Base-by-base conservation (phyloP, 2,797 vertebrate genomes). In the Selene dorsalis region DNA sequence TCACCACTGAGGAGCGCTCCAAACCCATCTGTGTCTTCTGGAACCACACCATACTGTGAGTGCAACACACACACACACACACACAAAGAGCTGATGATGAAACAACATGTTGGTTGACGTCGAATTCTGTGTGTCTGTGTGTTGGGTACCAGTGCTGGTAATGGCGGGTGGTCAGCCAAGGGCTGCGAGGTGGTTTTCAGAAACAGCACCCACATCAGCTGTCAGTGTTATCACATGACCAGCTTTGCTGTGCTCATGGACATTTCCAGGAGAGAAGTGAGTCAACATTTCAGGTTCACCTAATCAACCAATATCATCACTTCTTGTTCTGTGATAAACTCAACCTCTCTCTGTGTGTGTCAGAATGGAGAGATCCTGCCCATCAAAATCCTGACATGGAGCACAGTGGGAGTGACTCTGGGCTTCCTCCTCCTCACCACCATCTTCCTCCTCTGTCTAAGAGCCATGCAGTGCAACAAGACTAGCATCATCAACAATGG, bases 1-100 rank as follows among this genome's bases (percentile, higher is more conserved):
- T 97, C 71, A 87, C 96, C 93, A 97, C 96, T 0, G 96, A 98
- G 94, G 97, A 99, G 89, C 95, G 97, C 82, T 96, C 97, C 74
- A 99, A 99, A 76, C 98, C 98, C 90, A 96, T 97, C 93, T 99
- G 98, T 2, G 98, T 99, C 68, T 98, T 98, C 94, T 99, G 98
- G 98, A 98, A 99, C 89, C 97, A 99, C 84, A 95, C 95, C 0
- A 96, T 98, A 70, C 92, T 96, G 98, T 99, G 93, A 97, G 97
- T 58, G 5, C 16, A 50, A 41, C 52, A 67, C 52, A 30, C 28
- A 18, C 39, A 8, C 4, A 30, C 45, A 58, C 48, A 59, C 55
- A 52, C 62, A 52, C 2, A 22, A 9, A 35, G 32, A 9, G n/a
- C 0, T 8, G 2, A 13, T 18, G 18, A 17, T 12, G 17, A 52